Evolutionary conservation across 2,797 vertebrate genomes (phyloP), one percentile per base, ranked within the genome.

Genomic region (Dicrostonyx torquatus): DNA sequence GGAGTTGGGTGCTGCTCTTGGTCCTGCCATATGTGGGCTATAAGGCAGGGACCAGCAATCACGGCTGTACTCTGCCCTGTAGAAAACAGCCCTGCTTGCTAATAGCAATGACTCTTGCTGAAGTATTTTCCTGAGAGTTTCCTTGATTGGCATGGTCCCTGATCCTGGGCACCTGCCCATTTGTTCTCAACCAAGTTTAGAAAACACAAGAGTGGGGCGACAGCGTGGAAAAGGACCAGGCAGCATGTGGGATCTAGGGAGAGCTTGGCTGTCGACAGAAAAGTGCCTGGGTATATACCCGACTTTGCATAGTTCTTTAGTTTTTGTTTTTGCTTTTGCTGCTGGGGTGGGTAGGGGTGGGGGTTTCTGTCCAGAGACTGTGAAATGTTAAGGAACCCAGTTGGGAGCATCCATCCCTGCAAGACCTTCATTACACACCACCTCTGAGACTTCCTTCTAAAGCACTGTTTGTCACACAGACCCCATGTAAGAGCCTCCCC

Each of bases 231-330:
- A 8, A 48, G 40, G 37, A 24, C 3, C 14, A 0, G 37, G 53
- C n/a, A 60, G 75, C 53, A 1, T 0, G 5, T 9, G 40, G 26
- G 7, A 5, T 34, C 84, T 8, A 20, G 31, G 5, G 37, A 20
- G 6, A 8, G 10, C 26, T 0, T 5, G 60, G 50, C 40, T 53
- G 7, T 60, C 3, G 1, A 6, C 58, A 34, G 84, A 24, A 43
- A 3, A 17, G 3, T 5, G 7, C 6, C 1, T 20, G 75, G 60
- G 50, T 1, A 5, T 22, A 2, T 4, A 0, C n/a, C 72, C 0
- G 2, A 1, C 75, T 53, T 3, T 6, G 20, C 34, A 13, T 1
- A 12, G 12, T 2, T 5, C 13, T 34, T 70, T 70, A 37, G 66
- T n/a, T n/a, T 37, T 70, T 34, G 17, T 18, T 22, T 72, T 72